These are phyloP conservation scores for Blomia tropicalis DNA, from an alignment of 2,888 invertebrate genomes.

Conservation along the genomic window DNA sequence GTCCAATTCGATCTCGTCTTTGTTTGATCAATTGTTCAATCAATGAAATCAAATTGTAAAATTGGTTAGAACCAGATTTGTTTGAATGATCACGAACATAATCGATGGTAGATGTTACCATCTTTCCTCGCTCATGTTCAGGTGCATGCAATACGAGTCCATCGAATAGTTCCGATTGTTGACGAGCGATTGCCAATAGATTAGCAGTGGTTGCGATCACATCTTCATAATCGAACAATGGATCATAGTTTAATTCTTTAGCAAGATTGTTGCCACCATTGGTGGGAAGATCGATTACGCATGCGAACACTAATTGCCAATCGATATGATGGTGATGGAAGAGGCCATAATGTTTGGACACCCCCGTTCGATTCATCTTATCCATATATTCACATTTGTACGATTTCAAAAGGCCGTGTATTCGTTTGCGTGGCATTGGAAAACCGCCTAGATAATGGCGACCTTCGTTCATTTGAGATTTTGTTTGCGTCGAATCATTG, in stretches of 20 bases:
- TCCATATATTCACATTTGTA: background rate
- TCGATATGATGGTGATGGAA: background rate
- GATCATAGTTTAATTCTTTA: background rate
- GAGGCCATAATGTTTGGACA: background rate
- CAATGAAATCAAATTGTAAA: background rate
- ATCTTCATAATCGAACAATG: conserved; percentile 11
- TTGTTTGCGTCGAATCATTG: no score
- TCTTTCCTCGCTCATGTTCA: background rate
- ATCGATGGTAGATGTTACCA: background rate
- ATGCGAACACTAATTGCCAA: conserved; percentile 1
- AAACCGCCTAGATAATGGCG: background rate
- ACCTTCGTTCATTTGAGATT: no score
- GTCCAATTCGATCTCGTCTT: background rate
- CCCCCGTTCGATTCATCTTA: background rate
- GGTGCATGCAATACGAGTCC: background rate
- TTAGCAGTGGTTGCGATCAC: background rate
- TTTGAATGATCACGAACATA: conserved; percentile 3
- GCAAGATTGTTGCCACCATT: background rate
- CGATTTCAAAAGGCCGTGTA: background rate
- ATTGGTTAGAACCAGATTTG: background rate
- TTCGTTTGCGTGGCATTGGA: background rate
- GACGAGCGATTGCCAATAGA: conserved; percentile 2
- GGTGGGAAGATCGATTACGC: background rate
- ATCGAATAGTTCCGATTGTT: conserved; percentile 1
- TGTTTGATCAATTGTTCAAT: background rate